Evolutionary conservation across 2,888 invertebrate genomes (phyloP).

Genomic region (Agonopterix arenella): DNA sequence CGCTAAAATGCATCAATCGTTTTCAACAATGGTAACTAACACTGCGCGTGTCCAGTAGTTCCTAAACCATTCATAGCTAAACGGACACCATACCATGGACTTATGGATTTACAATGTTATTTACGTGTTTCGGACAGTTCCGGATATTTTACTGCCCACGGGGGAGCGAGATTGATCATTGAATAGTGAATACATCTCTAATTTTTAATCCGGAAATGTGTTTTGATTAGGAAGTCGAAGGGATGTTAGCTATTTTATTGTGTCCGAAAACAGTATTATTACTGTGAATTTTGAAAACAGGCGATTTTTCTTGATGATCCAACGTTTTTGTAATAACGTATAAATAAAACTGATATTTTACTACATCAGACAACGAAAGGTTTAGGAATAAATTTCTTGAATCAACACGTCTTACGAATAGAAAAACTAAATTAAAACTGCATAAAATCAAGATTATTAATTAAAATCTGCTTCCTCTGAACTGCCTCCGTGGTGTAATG

Average conservation of each 20-base stretch:
- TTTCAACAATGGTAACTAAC: slow-evolving; percentile 25
- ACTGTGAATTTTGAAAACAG: too few species aligned
- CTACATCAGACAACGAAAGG: too few species aligned
- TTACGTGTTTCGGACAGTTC: slow-evolving; percentile 28
- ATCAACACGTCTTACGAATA: too few species aligned
- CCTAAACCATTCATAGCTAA: slow-evolving; percentile 23
- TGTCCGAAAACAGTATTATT: too few species aligned
- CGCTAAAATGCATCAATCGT: slow-evolving; percentile 25
- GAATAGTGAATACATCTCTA: slow-evolving; percentile 51
- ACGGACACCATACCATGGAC: slow-evolving; percentile 23
- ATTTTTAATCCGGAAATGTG: slow-evolving; percentile 34
- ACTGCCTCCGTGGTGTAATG: too few species aligned
- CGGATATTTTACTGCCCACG: slow-evolving; percentile 35
- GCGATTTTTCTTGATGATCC: too few species aligned
- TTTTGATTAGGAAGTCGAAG: not conserved
- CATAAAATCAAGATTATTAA: too few species aligned
- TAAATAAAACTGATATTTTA: too few species aligned
- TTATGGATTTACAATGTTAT: slow-evolving; percentile 36
- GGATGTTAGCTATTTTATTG: not conserved
- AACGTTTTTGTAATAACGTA: too few species aligned
- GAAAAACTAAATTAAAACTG: too few species aligned
- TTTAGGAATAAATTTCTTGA: too few species aligned
- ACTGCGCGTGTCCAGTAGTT: slow-evolving; percentile 25
- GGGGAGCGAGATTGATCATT: slow-evolving; percentile 53
- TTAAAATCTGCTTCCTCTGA: too few species aligned